Conservation (phyloP, 2,797 vertebrate genomes). For the Malacoraja senta region DNA sequence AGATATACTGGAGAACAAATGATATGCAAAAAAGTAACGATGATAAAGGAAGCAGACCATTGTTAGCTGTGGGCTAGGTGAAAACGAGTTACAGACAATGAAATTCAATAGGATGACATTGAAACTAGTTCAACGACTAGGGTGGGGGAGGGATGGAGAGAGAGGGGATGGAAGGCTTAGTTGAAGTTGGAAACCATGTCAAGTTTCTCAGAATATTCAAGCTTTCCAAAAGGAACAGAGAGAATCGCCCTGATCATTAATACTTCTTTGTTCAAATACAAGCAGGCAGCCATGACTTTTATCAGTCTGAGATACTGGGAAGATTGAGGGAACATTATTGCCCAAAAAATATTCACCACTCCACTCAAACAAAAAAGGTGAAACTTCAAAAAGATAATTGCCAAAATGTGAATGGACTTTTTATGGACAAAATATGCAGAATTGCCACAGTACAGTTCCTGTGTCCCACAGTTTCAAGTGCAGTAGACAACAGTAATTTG, state of each 20-base stretch:
- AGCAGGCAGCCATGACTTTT: neutral
- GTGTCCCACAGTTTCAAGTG: neutral
- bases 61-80: too few species aligned
- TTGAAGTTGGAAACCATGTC: neutral
- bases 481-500: neutral
- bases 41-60: too few species aligned
- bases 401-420: neutral
- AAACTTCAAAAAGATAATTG: neutral
- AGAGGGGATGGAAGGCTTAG: too few species aligned
- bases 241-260: neutral
- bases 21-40: too few species aligned
- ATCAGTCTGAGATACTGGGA: neutral
- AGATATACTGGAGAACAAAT: too few species aligned
- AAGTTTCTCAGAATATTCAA: neutral
- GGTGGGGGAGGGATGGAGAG: too few species aligned
- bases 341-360: neutral
- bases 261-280: neutral
- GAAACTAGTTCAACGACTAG: too few species aligned
- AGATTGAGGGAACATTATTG: neutral
- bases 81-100: too few species aligned
- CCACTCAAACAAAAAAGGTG: neutral
- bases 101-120: too few species aligned
- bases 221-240: neutral
- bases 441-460: neutral
- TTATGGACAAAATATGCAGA: neutral